Base-by-base conservation (phyloP, 2,888 invertebrate species). In the Amphipyra berbera region DNA sequence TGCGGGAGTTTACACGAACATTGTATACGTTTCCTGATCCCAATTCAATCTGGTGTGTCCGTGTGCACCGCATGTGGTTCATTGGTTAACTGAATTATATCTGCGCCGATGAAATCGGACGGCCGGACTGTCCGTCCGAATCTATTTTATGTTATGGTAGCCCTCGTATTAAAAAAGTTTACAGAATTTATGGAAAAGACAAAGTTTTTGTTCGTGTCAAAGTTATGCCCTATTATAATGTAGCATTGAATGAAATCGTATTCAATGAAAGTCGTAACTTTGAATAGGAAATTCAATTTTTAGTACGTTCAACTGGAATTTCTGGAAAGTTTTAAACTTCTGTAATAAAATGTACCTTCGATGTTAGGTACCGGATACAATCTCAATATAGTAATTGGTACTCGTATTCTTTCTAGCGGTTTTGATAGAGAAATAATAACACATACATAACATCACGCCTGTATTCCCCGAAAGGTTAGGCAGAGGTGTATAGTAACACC, bases 71-170 rank as follows among this genome's bases (percentile, higher is more conserved):
- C 92, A 90, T 92, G 90, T 89, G 91, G 92, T 88, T 88, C 89
- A 88, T 88, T 87, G 87, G 86, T 81, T 90, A 89, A 89, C 90
- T 90, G 91, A 93, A 90, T 92, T 92, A 93, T 92, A 90, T 82
- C 85, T 84, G 71, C 75, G 78, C 77, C 85, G 85, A 87, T 87
- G 83, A 84, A 88, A 85, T 83, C 82, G 77, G 84, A 86, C 86
- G 77, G 81, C 74, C 60, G 50, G 35, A 58, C 61, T 54, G 73
- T 62, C 62, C 58, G 61, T 77, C 68, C 63, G 60, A 68, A 79
- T 66, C 78, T 68, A 78, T 76, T 87, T 84, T 88, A 85, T 86
- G 84, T 83, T 83, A 86, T 84, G 87, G 84, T 83, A 75, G 78
- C 59, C 72, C 76, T 68, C 49, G 65, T 78, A 76, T 79, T 79